Evolutionary conservation across 2,888 invertebrate species (phyloP), one percentile per base, ranked within the genome.

Genomic region (Scrobipalpa costella): DNA sequence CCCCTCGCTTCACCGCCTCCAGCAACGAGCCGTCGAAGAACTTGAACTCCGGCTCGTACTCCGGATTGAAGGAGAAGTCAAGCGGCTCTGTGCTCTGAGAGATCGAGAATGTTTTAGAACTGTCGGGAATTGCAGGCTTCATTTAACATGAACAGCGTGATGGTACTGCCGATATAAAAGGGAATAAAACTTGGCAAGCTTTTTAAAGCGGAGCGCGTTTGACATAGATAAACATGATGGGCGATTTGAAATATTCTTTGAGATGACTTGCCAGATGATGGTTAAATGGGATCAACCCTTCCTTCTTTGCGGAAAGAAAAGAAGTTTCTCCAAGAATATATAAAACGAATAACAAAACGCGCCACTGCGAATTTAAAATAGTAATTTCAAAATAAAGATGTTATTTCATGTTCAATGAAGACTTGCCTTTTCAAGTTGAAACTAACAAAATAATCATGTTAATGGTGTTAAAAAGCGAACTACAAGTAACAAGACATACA

Each of bases 11-110:
- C 55, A 98, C 97, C 13, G 97, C 97, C 64, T 97, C 96, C 74
- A 98, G 86, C 63, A 99, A 92, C 55, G 94, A 93, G 64, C 93
- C 90, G 90, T 99, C 99, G 89, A 96, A 99, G 93, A 99, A 99
- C 79, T 95, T 95, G 91, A 99, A 99, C 66, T 95, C 96, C 7
- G 95, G 93, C 87, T 99, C 99, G 84, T 96, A 96, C 84, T 97
- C 95, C 49, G 95, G 95, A 91, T 99, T 99, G 82, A 95, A 95
- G n/a, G 98, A 98, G 86, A 99, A 98, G 86, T 99, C 98, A 71
- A 98, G 90, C 57, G 95, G 94, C 75, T 95, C 94, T 50, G 95
- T 93, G 68, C 93, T 93, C 97, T 98, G 92, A 66, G 33, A 9
- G 17, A 7, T 11, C 7, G 0, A 44, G 5, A n/a, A 1, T n/a